A percentile compares a stretch with the other conserved stretches of the same genome.
phyloP scores from a whole-genome alignment of 2,113 vertebrate genomes.

The Tonatia bakeri region DNA sequence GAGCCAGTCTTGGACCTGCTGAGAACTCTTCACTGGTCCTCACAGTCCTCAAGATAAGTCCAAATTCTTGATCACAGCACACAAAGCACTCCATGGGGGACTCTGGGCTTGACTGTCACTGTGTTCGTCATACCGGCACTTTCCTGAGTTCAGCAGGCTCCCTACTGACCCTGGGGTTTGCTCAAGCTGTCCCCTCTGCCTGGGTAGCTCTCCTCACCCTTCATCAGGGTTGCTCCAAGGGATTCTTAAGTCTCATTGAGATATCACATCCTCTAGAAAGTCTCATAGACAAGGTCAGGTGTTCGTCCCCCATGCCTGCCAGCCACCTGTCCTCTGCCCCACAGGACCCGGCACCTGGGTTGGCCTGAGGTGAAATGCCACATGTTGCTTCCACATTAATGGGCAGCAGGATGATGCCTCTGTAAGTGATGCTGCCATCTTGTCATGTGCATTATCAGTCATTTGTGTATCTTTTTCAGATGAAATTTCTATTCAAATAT shows the following conservation, averaged over 20 bases:
- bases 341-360: too few species aligned
- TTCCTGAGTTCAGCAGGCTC: neutral
- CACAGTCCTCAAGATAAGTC: neutral
- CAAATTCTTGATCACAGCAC: neutral
- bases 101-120: neutral
- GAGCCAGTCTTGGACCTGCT: neutral
- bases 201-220: neutral
- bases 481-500: constrained; percentile 10
- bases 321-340: neutral
- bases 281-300: neutral
- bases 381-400: neutral
- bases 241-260: neutral
- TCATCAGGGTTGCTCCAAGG: neutral
- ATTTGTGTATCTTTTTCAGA: neutral
- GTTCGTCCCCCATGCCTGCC: neutral
- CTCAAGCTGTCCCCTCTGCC: neutral
- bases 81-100: neutral
- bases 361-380: neutral
- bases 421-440: neutral
- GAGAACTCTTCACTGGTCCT: neutral
- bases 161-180: neutral
- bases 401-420: neutral
- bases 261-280: neutral
- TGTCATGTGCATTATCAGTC: neutral
- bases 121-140: neutral